Evolutionary conservation across 2,113 vertebrate species (phyloP).

Genomic region (Syrmaticus mikado): DNA sequence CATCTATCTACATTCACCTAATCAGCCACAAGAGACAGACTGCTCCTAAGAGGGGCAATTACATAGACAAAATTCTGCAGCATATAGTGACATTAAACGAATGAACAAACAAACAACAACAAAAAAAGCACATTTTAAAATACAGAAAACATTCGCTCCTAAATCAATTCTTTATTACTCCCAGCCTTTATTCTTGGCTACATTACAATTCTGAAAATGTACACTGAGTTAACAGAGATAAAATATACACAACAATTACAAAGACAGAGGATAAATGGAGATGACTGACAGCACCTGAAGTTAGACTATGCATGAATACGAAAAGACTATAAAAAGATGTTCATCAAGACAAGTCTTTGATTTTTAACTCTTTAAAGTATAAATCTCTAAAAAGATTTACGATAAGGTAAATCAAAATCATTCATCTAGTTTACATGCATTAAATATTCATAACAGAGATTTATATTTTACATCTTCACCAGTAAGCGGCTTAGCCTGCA

Average conservation of each 20-base stretch:
- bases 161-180: neutral
- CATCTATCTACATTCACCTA: neutral
- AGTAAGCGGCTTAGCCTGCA: neutral
- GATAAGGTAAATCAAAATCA: neutral
- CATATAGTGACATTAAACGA: neutral
- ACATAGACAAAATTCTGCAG: neutral
- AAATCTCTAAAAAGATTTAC: neutral
- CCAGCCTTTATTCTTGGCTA: neutral
- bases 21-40: neutral
- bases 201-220: slow-evolving; percentile 6
- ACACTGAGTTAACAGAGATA: neutral
- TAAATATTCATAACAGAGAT: neutral
- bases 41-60: neutral
- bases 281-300: slow-evolving; percentile 34
- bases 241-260: slow-evolving; percentile 27
- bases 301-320: slow-evolving; percentile 13
- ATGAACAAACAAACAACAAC: neutral
- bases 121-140: neutral
- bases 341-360: slow-evolving; percentile 6
- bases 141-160: neutral
- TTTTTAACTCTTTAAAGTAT: neutral
- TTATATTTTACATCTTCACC: neutral
- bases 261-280: slow-evolving; percentile 30
- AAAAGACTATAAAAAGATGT: neutral
- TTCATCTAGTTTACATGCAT: neutral